Conservation (phyloP, 2,888 invertebrate species). For the Ophraella communa region DNA sequence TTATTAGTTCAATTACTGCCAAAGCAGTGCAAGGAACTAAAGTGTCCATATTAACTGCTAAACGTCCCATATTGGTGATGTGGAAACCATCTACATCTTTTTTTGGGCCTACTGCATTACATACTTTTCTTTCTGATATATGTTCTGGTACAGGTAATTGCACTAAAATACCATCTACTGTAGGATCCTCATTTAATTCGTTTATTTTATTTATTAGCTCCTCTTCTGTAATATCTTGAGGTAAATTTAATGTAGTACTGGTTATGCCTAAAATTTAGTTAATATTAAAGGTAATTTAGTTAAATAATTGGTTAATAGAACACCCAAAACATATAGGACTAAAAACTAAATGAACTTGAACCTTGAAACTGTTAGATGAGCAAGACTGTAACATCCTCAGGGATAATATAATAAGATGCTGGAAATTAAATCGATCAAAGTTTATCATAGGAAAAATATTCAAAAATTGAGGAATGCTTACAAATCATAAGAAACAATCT, state of each 20-base stretch:
- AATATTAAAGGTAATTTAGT: background rate
- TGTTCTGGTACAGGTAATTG: constrained; percentile 83
- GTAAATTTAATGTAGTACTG: constrained; percentile 71
- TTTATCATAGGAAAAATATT: too few relatives aligned
- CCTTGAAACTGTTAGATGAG: too few relatives aligned
- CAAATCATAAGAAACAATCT: too few relatives aligned
- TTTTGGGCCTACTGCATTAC: constrained; percentile 77
- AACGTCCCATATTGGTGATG: constrained; percentile 79
- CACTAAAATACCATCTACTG: constrained; percentile 83
- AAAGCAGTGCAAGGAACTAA: constrained; percentile 83
- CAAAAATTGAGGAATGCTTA: too few relatives aligned
- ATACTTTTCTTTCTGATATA: constrained; percentile 77
- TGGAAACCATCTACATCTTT: constrained; percentile 96
- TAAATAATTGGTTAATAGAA: background rate
- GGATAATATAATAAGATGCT: too few relatives aligned
- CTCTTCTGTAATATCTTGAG: constrained; percentile 67
- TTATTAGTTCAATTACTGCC: constrained; percentile 74
- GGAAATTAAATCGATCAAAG: too few relatives aligned
- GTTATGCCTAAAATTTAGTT: constrained; percentile 62
- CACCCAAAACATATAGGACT: background rate
- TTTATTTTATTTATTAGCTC: constrained; percentile 71
- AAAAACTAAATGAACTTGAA: background rate
- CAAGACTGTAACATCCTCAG: too few relatives aligned
- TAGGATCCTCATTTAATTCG: constrained; percentile 70
- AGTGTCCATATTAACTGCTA: constrained; percentile 75